These are phyloP conservation scores for Mustela nigripes DNA, from an alignment of 2,113 vertebrate species.

Conservation along the genomic window DNA sequence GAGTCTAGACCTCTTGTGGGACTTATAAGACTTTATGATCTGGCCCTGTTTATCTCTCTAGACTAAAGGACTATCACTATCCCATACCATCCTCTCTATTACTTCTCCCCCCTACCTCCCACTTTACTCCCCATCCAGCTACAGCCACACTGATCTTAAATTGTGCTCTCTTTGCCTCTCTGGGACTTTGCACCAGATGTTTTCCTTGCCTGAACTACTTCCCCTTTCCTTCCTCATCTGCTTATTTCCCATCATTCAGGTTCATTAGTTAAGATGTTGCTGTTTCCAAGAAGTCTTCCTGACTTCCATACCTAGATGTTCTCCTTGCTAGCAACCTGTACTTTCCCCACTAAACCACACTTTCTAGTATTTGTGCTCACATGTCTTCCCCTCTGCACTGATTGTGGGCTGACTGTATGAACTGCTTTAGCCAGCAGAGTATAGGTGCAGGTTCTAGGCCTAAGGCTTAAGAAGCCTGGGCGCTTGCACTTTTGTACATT, in stretches of 20 bases:
- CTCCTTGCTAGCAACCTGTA: background rate
- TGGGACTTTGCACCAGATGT: background rate
- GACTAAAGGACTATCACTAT: background rate
- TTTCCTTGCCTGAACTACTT: background rate
- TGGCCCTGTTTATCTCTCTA: background rate
- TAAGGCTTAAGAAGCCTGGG: background rate
- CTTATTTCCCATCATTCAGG: background rate
- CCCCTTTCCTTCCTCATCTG: background rate
- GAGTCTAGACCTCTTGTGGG: background rate
- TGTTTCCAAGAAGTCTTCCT: conserved; percentile 12
- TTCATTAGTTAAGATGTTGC: background rate
- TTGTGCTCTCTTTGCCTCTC: background rate
- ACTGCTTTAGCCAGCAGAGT: background rate
- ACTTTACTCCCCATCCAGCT: background rate
- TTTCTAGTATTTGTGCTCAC: background rate
- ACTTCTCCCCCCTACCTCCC: rapidly evolving
- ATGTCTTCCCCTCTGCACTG: background rate
- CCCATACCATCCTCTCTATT: no score
- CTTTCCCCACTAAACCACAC: background rate
- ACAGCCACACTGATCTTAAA: background rate
- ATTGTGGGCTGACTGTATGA: background rate
- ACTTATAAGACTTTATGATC: background rate
- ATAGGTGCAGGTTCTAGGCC: background rate
- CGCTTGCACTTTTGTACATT: no score
- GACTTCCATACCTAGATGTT: background rate